Percentiles rank a stretch among this genome's conserved stretches.
Conservation (phyloP, 2,113 vertebrate genomes). For the Hydropotes inermis region DNA sequence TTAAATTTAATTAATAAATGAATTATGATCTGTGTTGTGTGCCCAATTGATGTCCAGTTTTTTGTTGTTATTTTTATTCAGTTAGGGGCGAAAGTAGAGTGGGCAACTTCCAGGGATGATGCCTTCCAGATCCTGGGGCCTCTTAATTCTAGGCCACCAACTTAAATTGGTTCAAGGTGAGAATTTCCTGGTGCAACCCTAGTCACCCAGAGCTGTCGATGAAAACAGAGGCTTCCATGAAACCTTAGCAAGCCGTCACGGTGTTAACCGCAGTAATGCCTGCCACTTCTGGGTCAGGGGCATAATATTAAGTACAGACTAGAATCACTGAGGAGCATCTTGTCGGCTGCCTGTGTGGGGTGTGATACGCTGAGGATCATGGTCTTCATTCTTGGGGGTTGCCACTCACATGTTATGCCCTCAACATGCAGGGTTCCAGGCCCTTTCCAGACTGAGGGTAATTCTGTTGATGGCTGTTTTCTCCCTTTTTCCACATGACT, state of each 20-base stretch:
- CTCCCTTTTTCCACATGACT: conserved; percentile 32
- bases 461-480: conserved; percentile 29
- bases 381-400: conserved; percentile 68
- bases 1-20: conserved; percentile 78
- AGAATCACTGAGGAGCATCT: not conserved
- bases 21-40: conserved; percentile 71
- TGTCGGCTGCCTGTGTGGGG: not conserved
- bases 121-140: not conserved
- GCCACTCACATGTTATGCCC: conserved; percentile 22
- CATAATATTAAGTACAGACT: not conserved
- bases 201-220: not conserved
- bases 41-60: conserved; percentile 76
- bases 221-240: conserved; percentile 9
- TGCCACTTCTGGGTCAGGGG: not conserved
- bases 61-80: conserved; percentile 63
- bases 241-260: not conserved
- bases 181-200: not conserved
- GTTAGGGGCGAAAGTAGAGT: conserved; percentile 41
- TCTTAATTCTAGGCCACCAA: not conserved
- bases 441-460: conserved; percentile 1
- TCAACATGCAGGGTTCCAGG: not conserved
- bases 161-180: conserved; percentile 17
- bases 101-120: conserved; percentile 69
- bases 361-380: not conserved
- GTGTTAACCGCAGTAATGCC: not conserved